Percentiles rank a stretch among this genome's conserved stretches.
Conservation (phyloP, 1,140 invertebrate genomes). For the Drosophila mauritiana region DNA sequence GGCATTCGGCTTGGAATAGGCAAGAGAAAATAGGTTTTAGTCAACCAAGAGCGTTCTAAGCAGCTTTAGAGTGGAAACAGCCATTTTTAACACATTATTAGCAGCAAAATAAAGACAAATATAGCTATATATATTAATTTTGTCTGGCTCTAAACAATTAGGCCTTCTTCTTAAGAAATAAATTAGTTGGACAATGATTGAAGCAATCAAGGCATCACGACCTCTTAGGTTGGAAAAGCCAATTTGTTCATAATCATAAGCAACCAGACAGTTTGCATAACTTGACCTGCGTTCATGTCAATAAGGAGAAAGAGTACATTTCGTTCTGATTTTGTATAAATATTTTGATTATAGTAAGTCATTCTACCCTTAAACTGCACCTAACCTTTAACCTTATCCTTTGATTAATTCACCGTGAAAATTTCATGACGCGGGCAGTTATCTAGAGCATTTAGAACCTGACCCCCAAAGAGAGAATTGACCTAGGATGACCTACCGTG, state of each 20-base stretch:
- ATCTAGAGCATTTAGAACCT: neutral
- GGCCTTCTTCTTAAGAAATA: no score
- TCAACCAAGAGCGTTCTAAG: neutral
- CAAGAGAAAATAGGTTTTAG: neutral
- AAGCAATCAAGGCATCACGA: no score
- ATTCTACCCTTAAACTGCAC: neutral
- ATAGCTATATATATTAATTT: no score
- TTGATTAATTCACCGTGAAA: neutral
- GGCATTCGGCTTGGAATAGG: neutral
- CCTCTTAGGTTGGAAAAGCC: no score
- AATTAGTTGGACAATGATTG: no score
- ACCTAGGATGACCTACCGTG: constrained; percentile 4
- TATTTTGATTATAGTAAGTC: no score
- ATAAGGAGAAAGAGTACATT: no score
- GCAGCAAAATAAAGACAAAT: no score
- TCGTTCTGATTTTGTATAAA: no score
- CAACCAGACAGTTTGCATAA: neutral
- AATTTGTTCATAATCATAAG: neutral
- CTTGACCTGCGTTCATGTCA: no score
- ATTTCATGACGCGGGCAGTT: neutral
- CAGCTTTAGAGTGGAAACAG: no score
- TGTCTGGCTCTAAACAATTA: neutral
- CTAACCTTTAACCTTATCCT: neutral
- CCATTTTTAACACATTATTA: no score
- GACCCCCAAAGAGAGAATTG: neutral